A percentile compares a stretch with the other conserved stretches of the same genome.
Conservation (phyloP, 2,888 invertebrate species). For the Agrochola litura region DNA sequence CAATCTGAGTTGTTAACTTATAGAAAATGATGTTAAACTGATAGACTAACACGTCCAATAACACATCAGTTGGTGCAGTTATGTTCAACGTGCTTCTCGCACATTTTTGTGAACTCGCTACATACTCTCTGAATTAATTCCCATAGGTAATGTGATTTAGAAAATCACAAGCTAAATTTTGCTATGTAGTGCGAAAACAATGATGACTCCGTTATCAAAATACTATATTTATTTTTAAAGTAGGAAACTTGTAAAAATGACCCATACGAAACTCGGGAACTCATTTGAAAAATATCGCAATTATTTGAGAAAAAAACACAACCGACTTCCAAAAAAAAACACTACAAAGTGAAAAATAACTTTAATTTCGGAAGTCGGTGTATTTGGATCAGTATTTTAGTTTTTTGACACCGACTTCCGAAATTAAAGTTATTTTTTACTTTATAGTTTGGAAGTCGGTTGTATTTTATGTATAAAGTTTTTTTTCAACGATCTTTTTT, state of each 20-base stretch:
- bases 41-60: conserved; percentile 35
- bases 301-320: neutral
- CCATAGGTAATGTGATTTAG: conserved; percentile 11
- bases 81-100: conserved; percentile 32
- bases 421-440: too few relatives aligned
- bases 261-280: neutral
- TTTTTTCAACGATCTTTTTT: too few relatives aligned
- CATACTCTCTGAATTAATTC: conserved; percentile 36
- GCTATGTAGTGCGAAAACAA: neutral
- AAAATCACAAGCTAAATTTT: conserved; percentile 13
- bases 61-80: conserved; percentile 27
- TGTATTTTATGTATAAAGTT: too few relatives aligned
- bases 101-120: conserved; percentile 46
- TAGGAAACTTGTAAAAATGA: neutral
- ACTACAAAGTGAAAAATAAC: too few relatives aligned
- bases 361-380: too few relatives aligned
- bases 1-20: conserved; percentile 39
- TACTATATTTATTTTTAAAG: neutral
- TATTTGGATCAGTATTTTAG: too few relatives aligned
- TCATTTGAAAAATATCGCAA: neutral
- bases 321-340: too few relatives aligned
- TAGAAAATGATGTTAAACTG: conserved; percentile 24
- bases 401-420: too few relatives aligned
- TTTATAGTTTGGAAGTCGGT: too few relatives aligned
- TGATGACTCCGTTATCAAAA: neutral